Percentiles rank a stretch among this genome's conserved stretches.
These are phyloP conservation scores for Tichodroma muraria DNA, from an alignment of 2,113 vertebrate genomes.

Conservation along the genomic window DNA sequence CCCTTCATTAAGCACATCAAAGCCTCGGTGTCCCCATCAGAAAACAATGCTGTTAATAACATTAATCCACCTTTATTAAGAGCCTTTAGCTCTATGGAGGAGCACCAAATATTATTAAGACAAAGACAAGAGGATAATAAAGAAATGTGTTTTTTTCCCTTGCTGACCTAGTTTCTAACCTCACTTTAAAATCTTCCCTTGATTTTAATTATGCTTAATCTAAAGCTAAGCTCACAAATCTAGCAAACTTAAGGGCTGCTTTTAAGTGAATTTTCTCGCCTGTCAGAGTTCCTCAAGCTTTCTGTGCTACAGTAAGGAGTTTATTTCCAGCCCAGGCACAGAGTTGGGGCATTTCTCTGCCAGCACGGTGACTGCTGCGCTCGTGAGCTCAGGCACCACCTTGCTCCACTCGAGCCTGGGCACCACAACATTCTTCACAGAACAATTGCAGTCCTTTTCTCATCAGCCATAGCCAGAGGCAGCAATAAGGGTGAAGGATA, in stretches of 20 bases:
- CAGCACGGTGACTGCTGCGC: background rate
- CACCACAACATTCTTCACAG: constrained; percentile 37
- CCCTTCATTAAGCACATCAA: background rate
- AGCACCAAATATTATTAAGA: constrained; percentile 11
- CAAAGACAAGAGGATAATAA: constrained; percentile 38
- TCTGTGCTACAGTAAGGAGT: background rate
- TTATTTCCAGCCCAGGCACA: background rate
- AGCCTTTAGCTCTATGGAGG: background rate
- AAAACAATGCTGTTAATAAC: constrained; percentile 23
- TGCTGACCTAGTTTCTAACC: constrained; percentile 45
- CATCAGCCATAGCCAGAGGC: constrained; percentile 73
- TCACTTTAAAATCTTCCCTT: constrained; percentile 32
- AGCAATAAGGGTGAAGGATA: constrained; percentile 75
- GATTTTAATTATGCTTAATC: constrained; percentile 34
- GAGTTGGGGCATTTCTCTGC: background rate
- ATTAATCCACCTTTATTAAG: constrained; percentile 37
- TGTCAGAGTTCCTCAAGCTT: background rate
- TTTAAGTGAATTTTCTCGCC: constrained; percentile 38
- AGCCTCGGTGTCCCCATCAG: background rate
- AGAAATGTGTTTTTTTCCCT: constrained; percentile 10
- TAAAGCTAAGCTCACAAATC: constrained; percentile 47
- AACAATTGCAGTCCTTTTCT: constrained; percentile 65
- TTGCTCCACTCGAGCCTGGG: constrained; percentile 23
- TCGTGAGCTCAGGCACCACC: background rate
- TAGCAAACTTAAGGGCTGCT: constrained; percentile 29